Evolutionary conservation across 2,888 invertebrate genomes (phyloP).

Genomic region (Cephus sareptanus): DNA sequence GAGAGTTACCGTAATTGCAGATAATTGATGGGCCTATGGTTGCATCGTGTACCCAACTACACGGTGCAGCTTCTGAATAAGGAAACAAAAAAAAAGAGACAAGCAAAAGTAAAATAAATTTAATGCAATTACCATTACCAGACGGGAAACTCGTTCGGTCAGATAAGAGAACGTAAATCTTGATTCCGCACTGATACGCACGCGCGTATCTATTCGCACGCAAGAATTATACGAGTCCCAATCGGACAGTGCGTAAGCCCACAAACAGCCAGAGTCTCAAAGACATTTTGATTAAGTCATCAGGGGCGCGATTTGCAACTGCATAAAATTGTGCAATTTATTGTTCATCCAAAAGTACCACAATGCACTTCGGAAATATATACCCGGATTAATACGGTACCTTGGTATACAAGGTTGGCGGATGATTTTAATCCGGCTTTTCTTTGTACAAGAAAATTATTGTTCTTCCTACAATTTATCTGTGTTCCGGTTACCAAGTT

Average conservation of each 20-base stretch:
- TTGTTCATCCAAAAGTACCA: background rate
- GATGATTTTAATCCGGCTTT: background rate
- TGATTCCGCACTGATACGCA: slow-evolving; percentile 16
- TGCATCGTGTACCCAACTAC: background rate
- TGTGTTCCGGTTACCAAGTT: background rate
- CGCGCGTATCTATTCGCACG: slow-evolving; percentile 6
- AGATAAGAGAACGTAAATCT: slow-evolving; percentile 20
- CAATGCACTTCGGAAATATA: background rate
- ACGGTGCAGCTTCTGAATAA: background rate
- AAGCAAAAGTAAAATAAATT: background rate
- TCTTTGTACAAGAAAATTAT: background rate
- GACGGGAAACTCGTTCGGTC: slow-evolving; percentile 11
- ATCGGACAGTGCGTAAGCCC: background rate
- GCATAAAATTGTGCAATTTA: background rate
- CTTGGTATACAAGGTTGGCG: background rate
- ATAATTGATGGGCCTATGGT: background rate
- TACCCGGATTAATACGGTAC: background rate
- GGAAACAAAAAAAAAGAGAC: background rate
- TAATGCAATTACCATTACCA: slow-evolving; percentile 5
- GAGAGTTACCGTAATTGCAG: background rate
- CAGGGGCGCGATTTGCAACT: background rate
- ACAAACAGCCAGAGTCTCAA: background rate
- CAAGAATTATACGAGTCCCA: background rate
- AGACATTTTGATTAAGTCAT: background rate
- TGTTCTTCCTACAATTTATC: background rate